These are phyloP conservation scores for Drosophila santomea DNA, from an alignment of 1,140 invertebrate species.

Conservation along the genomic window DNA sequence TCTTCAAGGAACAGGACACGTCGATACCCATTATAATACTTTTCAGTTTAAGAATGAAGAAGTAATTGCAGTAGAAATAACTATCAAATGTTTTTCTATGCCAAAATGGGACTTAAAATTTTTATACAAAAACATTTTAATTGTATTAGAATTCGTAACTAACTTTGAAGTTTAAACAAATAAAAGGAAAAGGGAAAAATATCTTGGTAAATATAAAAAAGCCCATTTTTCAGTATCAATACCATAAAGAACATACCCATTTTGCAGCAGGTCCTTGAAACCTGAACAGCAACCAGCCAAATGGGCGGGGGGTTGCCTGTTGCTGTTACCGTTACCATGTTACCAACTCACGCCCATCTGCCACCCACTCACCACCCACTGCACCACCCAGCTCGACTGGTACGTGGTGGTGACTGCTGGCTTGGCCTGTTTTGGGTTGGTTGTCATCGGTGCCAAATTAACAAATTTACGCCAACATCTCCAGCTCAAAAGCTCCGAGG, in stretches of 20 bases:
- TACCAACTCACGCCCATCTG: background rate
- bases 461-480: constrained; percentile 84
- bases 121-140: no score
- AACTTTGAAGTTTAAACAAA: no score
- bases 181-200: no score
- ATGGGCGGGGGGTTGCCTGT: constrained; percentile 54
- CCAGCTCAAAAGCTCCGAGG: constrained; percentile 59
- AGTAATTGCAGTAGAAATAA: no score
- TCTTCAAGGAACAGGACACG: background rate
- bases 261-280: constrained; percentile 18
- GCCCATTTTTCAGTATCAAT: background rate
- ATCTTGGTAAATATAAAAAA: no score
- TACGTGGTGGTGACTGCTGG: constrained; percentile 26
- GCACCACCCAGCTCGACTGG: constrained; percentile 17
- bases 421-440: constrained; percentile 43
- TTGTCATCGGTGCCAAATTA: constrained; percentile 84
- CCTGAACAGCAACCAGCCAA: constrained; percentile 1
- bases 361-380: background rate
- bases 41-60: no score
- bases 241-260: constrained; percentile 3
- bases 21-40: background rate
- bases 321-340: constrained; percentile 36
- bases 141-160: no score
- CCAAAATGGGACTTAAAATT: no score
- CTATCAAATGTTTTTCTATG: no score